Evolutionary conservation across 2,888 invertebrate genomes (phyloP), one percentile per base, ranked within the genome.

Genomic region (Embidobia sp.): DNA sequence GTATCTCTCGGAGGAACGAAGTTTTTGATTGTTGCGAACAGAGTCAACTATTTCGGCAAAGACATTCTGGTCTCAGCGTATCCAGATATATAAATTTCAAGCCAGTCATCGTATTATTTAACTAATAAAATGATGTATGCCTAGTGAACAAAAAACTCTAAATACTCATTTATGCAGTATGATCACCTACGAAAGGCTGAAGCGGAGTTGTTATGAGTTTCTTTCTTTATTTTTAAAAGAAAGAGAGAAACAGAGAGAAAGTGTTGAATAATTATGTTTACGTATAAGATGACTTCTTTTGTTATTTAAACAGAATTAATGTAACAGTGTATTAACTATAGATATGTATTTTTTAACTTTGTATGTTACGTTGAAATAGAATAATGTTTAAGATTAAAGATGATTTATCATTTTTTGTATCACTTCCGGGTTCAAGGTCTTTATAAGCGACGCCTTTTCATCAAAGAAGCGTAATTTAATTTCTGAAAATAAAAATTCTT

Each of bases 51-150:
- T 84, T 92, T 94, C 40, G 95, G 96, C 79, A 95, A 95, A 90
- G 94, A 93, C 85, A 92, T 94, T 81, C 93, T 97, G 78, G 95
- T 96, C 70, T 95, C 95, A 84, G 96, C 95, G 27, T 96, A 93
- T 89, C 95, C 96, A 7, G 94, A 95, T 90, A 94, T 95, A 86
- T 95, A 91, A 77, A 26, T 22, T 37, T 15, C 18, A 22, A 22
- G 3, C 22, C 3, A 22, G 22, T 22, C 3, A 22, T 6, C 22
- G 6, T 22, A 4, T 4, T 3, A 22, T 22, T 22, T 22, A 22
- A 22, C 6, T 22, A 22, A 35, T 6, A 35, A 35, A 33, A 26
- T 18, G 16, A 51, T 16, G 8, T 46, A 53, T 33, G 2, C 11
- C 16, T 59, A 59, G 51, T 26, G 57, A 49, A 57, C 69, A 59